Evolutionary conservation across 2,113 vertebrate genomes (phyloP).

Genomic region (Mus spicilegus): DNA sequence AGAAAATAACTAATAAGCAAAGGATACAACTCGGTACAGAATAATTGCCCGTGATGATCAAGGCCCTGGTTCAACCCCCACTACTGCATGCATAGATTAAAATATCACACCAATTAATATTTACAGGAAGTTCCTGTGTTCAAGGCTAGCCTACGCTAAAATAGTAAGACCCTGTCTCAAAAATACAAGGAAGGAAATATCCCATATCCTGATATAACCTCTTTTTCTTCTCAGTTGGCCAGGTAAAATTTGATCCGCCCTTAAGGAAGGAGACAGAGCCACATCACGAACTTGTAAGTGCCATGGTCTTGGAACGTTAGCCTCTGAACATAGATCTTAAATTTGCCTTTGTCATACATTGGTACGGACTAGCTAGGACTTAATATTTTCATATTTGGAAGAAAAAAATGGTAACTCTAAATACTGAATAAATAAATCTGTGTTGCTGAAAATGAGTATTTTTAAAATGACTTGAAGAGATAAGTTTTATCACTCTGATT

Average conservation of each 20-base stretch:
- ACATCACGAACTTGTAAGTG: slow-evolving; percentile 97
- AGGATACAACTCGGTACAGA: background rate
- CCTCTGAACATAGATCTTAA: slow-evolving; percentile 51
- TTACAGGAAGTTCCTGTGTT: background rate
- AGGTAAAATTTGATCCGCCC: slow-evolving; percentile 98
- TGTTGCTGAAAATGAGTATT: slow-evolving; percentile 78
- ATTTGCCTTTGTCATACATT: slow-evolving; percentile 43
- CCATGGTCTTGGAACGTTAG: slow-evolving; percentile 37
- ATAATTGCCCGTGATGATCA: background rate
- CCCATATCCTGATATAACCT: slow-evolving; percentile 32
- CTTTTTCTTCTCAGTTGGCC: slow-evolving; percentile 89
- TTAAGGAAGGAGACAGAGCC: slow-evolving; percentile 97
- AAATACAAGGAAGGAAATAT: background rate
- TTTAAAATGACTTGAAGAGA: slow-evolving; percentile 71
- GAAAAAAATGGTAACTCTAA: slow-evolving; percentile 64
- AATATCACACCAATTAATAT: background rate
- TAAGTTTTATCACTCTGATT: slow-evolving; percentile 41
- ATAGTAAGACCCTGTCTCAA: background rate
- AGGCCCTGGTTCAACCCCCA: background rate
- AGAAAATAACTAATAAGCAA: background rate
- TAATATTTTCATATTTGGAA: slow-evolving; percentile 65
- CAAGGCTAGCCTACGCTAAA: background rate
- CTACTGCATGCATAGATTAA: background rate
- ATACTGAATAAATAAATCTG: slow-evolving; percentile 81
- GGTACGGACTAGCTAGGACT: slow-evolving; percentile 10